Evolutionary conservation across 2,113 vertebrate species (phyloP), one percentile per base, ranked within the genome.

Genomic region (Alexandromys fortis): DNA sequence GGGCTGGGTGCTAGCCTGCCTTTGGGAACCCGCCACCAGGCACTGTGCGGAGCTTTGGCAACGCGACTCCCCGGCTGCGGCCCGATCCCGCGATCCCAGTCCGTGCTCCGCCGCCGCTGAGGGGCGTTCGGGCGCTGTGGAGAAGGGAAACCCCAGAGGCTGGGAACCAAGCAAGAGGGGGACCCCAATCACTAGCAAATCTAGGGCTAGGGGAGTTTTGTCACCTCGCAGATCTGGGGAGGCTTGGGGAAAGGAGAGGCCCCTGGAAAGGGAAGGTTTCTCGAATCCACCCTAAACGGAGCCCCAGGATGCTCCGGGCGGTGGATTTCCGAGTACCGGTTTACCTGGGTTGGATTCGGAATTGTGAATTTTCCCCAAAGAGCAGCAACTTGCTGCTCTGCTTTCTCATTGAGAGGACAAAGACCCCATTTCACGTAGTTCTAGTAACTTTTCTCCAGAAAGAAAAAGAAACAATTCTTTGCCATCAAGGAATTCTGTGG

Each of bases 111-210:
- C 82, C n/a, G 92, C 97, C 97, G 49, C 97, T 96, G 95, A 96
- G 96, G 96, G 97, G 96, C 96, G 96, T 96, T 61, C 94, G 72
- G 97, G 92, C 72, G 81, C 97, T 73, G 78, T 90, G 1, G 2
- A 88, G 92, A 33, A 73, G 90, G 52, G 86, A 83, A 92, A 42
- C 24, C 47, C 89, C 26, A 3, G 33, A 86, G 93, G 55, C 79
- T 70, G 61, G 8, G 68, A 76, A 38, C 63, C 72, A 61, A 67
- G 81, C 89, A 16, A 82, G 45, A 81, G 72, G 75, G 88, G 83
- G 47, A 28, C 67, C 76, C n/a, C 61, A 21, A 3, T 21, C 55
- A 35, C 49, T 42, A 47, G 95, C 76, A 86, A 63, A 30, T 70
- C 49, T 42, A 83, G 55, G 82, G 47, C 82, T 19, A 49, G 86